These are phyloP conservation scores for Arvicanthis niloticus DNA, from an alignment of 2,113 vertebrate species.

Conservation along the genomic window DNA sequence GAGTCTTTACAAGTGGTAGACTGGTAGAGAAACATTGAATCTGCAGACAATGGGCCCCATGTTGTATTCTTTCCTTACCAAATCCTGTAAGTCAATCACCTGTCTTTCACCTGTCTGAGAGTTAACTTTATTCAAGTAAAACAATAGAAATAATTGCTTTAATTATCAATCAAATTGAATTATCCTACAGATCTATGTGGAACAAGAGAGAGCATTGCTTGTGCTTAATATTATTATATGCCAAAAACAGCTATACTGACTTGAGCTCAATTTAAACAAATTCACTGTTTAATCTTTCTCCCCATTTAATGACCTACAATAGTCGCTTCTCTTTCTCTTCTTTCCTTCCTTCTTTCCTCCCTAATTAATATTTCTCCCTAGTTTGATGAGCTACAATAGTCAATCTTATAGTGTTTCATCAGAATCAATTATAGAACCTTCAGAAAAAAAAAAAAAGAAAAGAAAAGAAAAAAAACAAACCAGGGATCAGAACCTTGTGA, in stretches of 20 bases:
- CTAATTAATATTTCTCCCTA: background rate
- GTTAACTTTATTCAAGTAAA: background rate
- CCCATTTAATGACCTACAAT: background rate
- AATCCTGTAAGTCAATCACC: background rate
- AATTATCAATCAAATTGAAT: conserved; percentile 4
- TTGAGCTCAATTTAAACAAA: conserved; percentile 38
- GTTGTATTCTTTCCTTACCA: background rate
- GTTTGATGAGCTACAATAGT: conserved; percentile 1
- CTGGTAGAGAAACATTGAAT: background rate
- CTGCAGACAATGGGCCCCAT: background rate
- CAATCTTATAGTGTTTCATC: background rate
- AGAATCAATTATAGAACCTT: conserved; percentile 4
- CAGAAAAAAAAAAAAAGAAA: background rate
- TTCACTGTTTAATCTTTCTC: background rate
- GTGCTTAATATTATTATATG: background rate
- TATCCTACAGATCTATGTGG: background rate
- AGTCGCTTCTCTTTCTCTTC: too few species aligned
- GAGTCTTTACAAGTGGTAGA: background rate
- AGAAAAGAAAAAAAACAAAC: background rate
- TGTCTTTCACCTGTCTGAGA: background rate
- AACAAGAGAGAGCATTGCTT: background rate
- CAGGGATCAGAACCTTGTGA: background rate
- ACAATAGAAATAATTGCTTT: background rate
- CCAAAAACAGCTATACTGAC: conserved; percentile 23
- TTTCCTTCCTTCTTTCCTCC: background rate